These are phyloP conservation scores for Clarias pachynema DNA, from an alignment of 2,797 vertebrate genomes.

Conservation along the genomic window DNA sequence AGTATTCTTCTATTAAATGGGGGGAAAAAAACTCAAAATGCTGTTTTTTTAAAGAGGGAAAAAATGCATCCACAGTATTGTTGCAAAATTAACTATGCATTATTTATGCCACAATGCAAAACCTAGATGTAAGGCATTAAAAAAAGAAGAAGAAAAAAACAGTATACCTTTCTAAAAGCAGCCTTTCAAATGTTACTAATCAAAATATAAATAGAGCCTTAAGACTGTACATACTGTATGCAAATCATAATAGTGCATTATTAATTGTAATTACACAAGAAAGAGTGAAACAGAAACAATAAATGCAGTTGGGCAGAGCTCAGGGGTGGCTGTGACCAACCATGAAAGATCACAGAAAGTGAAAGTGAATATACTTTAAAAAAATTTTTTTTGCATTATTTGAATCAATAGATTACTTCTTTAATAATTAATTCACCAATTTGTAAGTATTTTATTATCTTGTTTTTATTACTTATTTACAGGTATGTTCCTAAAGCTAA, in stretches of 20 bases:
- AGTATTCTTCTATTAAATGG: neutral
- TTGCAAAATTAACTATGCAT: neutral
- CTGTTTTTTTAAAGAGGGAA: neutral
- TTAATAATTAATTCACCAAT: neutral
- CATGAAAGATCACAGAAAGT: neutral
- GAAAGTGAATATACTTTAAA: neutral
- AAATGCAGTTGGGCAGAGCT: neutral
- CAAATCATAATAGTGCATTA: neutral
- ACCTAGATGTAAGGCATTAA: neutral
- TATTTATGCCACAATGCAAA: neutral
- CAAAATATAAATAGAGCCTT: neutral
- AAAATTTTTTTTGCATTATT: neutral
- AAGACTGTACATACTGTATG: neutral
- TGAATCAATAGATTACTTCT: neutral
- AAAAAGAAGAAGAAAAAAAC: neutral
- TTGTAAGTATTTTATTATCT: neutral
- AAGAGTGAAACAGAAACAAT: neutral
- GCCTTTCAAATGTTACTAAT: neutral
- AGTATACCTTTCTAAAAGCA: neutral
- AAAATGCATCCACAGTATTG: neutral
- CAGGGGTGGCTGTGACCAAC: neutral
- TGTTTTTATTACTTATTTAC: conserved; percentile 30
- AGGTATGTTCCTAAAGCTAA: conserved; percentile 24
- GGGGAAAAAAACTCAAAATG: neutral
- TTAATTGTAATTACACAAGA: neutral